A percentile compares a stretch with the other conserved stretches of the same genome.
Conservation (phyloP, 2,113 vertebrate genomes). For the Pollachius pollachius region DNA sequence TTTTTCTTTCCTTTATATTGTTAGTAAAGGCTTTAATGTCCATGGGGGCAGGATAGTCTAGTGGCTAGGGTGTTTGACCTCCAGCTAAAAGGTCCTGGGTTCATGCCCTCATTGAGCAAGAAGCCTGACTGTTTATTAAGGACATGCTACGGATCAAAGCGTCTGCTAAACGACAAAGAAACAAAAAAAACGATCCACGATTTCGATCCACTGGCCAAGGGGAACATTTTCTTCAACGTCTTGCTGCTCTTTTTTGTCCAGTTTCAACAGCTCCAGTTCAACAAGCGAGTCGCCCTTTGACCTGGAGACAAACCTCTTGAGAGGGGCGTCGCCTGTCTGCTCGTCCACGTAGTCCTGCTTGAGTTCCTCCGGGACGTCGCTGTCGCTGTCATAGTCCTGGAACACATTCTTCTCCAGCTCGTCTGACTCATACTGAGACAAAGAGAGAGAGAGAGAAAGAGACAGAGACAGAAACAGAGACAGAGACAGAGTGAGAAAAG, state of each 20-base stretch:
- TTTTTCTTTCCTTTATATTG: too few relatives aligned
- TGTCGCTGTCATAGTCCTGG: conserved; percentile 97
- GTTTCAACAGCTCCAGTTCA: background rate
- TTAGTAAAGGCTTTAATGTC: too few relatives aligned
- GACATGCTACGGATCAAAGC: too few relatives aligned
- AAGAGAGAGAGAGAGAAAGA: background rate
- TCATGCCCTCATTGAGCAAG: too few relatives aligned
- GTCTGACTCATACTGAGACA: conserved; percentile 90
- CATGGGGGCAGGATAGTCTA: too few relatives aligned
- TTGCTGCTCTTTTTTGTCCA: background rate
- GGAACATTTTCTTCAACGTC: background rate
- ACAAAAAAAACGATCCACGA: too few relatives aligned
- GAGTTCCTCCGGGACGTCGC: conserved; percentile 93
- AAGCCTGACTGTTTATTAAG: too few relatives aligned
- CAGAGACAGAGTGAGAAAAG: background rate
- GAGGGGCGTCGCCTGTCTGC: conserved; percentile 90
- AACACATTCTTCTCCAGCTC: conserved; percentile 95
- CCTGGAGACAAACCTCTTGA: conserved; percentile 82
- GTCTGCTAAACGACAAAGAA: background rate
- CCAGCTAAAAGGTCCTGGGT: too few relatives aligned
- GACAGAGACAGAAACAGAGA: background rate
- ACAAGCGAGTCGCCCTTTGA: background rate
- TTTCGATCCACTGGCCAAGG: too few relatives aligned
- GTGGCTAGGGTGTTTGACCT: too few relatives aligned
- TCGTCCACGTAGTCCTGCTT: conserved; percentile 97